Percentiles rank a stretch among this genome's conserved stretches.
These are phyloP conservation scores for Monochamus saltuarius DNA, from an alignment of 1,140 invertebrate species.

Conservation along the genomic window DNA sequence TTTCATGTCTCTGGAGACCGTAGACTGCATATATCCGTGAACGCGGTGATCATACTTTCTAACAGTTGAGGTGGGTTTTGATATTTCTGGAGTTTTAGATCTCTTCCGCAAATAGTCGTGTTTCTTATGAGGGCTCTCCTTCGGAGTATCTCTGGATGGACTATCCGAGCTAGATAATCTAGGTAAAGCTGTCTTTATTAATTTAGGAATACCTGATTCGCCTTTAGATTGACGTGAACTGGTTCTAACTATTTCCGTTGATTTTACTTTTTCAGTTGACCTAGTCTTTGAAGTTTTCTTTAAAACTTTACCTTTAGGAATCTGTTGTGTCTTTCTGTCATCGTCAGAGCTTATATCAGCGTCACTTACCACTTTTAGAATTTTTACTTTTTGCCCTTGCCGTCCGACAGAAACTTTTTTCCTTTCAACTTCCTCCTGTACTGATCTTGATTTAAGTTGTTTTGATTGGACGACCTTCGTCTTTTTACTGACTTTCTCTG, in stretches of 20 bases:
- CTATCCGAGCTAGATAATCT: conserved; percentile 19
- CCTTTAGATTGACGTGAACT: neutral
- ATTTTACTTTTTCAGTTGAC: conserved; percentile 7
- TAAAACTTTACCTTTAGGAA: conserved; percentile 12
- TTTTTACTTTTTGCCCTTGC: conserved; percentile 9
- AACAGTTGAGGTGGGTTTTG: conserved; percentile 12
- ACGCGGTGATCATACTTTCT: conserved; percentile 37
- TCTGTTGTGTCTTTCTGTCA: conserved; percentile 28
- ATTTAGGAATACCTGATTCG: neutral
- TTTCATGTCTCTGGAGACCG: conserved; percentile 54
- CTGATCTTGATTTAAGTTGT: neutral
- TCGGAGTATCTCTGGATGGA: conserved; percentile 17
- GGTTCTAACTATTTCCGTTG: neutral
- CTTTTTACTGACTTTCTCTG: neutral
- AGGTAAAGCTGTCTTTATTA: neutral
- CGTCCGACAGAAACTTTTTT: conserved; percentile 8
- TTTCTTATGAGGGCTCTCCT: conserved; percentile 19
- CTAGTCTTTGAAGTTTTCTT: conserved; percentile 7
- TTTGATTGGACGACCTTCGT: neutral
- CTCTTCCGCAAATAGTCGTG: conserved; percentile 32
- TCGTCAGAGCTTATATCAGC: conserved; percentile 48
- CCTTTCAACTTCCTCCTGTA: conserved; percentile 4
- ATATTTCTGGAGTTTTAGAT: conserved; percentile 5
- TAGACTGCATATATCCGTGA: conserved; percentile 55
- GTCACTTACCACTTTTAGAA: conserved; percentile 34